phyloP scores from a whole-genome alignment of 2,113 vertebrate genomes.

The Pholis gunnellus region DNA sequence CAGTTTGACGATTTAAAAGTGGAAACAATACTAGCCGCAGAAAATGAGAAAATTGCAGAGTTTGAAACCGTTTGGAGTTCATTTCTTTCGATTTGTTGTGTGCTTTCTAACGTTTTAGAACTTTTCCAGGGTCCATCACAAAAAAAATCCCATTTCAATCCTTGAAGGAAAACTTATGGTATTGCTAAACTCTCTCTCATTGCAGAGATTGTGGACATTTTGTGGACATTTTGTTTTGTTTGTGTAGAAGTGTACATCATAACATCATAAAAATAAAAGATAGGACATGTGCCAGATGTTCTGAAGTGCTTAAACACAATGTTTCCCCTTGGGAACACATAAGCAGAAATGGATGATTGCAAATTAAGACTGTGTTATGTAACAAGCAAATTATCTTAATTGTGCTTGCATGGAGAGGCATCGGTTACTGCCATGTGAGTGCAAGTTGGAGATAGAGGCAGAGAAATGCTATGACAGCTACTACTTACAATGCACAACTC shows the following conservation, averaged over 20 bases:
- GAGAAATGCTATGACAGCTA: not conserved
- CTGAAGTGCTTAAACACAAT: conserved; percentile 32
- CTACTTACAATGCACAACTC: not conserved
- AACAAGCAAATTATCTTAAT: conserved; percentile 41
- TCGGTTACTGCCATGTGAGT: conserved; percentile 28
- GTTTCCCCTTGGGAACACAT: conserved; percentile 12
- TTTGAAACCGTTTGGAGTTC: not conserved
- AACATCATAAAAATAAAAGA: conserved; percentile 25
- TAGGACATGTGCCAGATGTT: conserved; percentile 37
- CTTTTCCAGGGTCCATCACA: not conserved
- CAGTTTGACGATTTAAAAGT: not conserved
- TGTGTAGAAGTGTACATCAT: not conserved
- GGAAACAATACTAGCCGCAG: not conserved
- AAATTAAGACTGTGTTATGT: conserved; percentile 46
- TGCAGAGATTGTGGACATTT: not conserved
- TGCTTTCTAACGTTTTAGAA: not conserved
- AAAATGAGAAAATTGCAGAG: conserved; percentile 18
- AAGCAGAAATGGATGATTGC: conserved; percentile 37
- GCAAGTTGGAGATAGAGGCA: conserved; percentile 9
- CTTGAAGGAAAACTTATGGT: not conserved
- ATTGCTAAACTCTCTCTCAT: not conserved
- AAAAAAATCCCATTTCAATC: not conserved
- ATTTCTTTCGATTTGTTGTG: not conserved
- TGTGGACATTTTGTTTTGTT: not conserved
- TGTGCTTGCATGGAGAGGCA: conserved; percentile 20